Base-by-base conservation (phyloP, 64 coral and sea anemone species). In the Trachythela sp. region DNA sequence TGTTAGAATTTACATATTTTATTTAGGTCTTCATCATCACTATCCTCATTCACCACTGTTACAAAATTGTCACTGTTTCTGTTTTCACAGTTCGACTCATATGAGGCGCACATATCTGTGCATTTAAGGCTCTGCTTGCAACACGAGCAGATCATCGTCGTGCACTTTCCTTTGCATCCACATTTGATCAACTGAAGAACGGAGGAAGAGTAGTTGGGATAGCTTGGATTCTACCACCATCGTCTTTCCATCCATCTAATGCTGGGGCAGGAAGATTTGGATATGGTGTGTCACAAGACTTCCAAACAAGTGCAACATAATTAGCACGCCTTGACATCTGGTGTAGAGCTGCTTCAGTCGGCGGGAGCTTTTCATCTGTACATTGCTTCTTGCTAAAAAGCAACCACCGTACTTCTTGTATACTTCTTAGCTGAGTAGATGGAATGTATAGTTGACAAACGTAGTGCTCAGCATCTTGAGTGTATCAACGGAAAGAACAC, bases 341-440 rank as follows among this genome's bases (percentile, higher is more conserved):
- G 6, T 41, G 3, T 15, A 92, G 50, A 30, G 91, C 91, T 20
- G 48, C 91, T 83, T 60, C 15, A 9, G 91, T 88, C 17, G 91
- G 91, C 43, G 91, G 85, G 9, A 92, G 36, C 52, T 85, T 27
- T 27, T 75, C 86, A 50, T 88, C 77, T 30, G 54, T 48, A 32
- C 68, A 68, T 32, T 92, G 91, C 54, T 72, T 40, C 86, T 92
- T 92, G 86, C 91, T 88, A 40, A 88, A 92, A 3, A 92, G n/a
- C 0, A 92, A 88, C 91, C 91, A 88, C 8, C 91, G 48, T 36
- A 88, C 8, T 88, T 92, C 83, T 50, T 88, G 26, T 54, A 84
- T 35, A 15, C 8, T 87, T 87, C 30, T 36, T 20, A 87, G 1
- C 49, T 38, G n/a, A 8, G 31, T 39, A 24, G 75, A 56, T 18